Evolutionary conservation across 2,797 vertebrate genomes (phyloP).

Genomic region (Denticeps clupeoides): DNA sequence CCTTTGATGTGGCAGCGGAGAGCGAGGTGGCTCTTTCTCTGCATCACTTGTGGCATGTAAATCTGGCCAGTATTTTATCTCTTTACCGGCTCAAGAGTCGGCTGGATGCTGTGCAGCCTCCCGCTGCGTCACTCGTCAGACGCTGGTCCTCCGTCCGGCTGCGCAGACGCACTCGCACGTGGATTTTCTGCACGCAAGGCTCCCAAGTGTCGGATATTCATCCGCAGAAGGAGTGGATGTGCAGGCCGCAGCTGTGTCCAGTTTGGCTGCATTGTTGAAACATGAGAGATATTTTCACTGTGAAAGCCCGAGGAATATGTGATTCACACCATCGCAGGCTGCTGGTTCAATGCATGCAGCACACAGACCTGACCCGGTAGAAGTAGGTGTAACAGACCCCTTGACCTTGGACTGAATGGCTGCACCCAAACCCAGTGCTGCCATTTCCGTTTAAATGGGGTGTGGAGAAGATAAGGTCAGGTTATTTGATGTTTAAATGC

Average conservation of each 20-base stretch:
- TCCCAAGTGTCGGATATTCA: no score
- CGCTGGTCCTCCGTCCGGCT: no score
- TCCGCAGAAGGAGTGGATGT: no score
- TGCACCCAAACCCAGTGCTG: constrained; percentile 27
- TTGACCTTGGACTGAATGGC: constrained; percentile 56
- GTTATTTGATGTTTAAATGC: constrained; percentile 73
- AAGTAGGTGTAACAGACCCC: constrained; percentile 50
- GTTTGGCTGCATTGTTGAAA: no score
- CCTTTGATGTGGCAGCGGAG: constrained; percentile 57
- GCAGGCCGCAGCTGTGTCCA: no score
- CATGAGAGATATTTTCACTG: no score
- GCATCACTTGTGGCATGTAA: constrained; percentile 52
- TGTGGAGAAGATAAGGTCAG: constrained; percentile 45
- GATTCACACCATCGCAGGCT: no score
- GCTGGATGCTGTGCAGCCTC: constrained; percentile 3
- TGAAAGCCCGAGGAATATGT: not conserved
- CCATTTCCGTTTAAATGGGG: constrained; percentile 66
- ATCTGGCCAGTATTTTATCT: constrained; percentile 46
- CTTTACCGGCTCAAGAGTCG: constrained; percentile 53
- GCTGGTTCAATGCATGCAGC: not conserved
- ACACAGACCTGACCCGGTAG: constrained; percentile 12
- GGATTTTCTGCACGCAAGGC: no score
- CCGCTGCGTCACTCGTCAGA: no score
- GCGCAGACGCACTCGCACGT: no score
- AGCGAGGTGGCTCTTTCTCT: constrained; percentile 48